Base-by-base conservation (phyloP, 2,888 invertebrate species). In the Parnassius glacialis region DNA sequence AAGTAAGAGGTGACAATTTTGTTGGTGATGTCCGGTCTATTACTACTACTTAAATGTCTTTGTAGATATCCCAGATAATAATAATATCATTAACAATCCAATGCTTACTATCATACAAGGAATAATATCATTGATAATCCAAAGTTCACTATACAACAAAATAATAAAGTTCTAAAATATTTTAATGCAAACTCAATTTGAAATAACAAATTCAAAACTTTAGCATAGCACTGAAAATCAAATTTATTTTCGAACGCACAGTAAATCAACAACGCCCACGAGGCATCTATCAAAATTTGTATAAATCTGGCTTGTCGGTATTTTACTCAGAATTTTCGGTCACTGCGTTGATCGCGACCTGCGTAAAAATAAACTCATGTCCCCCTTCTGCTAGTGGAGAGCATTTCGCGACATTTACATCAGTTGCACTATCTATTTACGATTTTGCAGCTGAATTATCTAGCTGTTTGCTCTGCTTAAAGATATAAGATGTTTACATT, bases 361-460 rank as follows among this genome's bases (percentile, higher is more conserved):
- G 80, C 64, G 69, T 80, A 81, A 79, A 84, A 83, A 84, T 84
- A 85, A 79, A 77, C 77, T 52, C 56, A 70, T 69, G 42, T 41
- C 54, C 25, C 55, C 59, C 43, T 50, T 47, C 9, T 50, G 52
- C 47, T 34, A 59, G 51, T 53, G 54, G 50, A 43, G 53, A 51
- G 58, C 59, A 70, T 74, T 74, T 71, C 75, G 76, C 79, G 84
- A 84, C 85, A 85, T 86, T 85, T 85, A 80, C 78, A 83, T 74
- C 75, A 74, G 75, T 69, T 85, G 84, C 86, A 85, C 79, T 83
- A 83, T 84, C 86, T 86, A 86, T 86, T 86, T 86, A 73, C 71
- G 81, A 81, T 68, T 68, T 67, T 62, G 66, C 69, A 43, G 12
- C 13, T 13, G 9, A 13, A 12, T 9, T 48, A 7, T 48, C 13